A percentile compares a stretch with the other conserved stretches of the same genome.
phyloP scores from a whole-genome alignment of 2,888 invertebrate species.

The Meloe dianella region DNA sequence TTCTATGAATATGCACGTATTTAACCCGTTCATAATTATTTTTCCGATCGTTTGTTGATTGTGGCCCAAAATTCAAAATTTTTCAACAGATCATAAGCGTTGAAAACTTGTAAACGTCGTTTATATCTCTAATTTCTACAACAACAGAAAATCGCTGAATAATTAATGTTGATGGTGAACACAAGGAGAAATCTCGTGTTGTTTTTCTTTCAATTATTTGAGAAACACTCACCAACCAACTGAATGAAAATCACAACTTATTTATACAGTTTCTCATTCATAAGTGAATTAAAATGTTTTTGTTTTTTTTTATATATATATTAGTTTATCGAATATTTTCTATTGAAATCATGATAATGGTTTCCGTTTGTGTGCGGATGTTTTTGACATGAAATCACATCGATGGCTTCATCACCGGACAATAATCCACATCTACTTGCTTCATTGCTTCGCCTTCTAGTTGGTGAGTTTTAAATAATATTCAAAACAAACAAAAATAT shows the following conservation, averaged over 20 bases:
- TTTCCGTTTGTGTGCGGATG: constrained; percentile 24
- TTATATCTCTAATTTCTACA: not conserved
- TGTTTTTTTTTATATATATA: not conserved
- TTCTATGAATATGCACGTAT: no score
- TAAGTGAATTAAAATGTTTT: constrained; percentile 9
- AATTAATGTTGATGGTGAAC: not conserved
- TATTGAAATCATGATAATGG: constrained; percentile 17
- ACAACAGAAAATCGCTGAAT: not conserved
- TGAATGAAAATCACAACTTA: not conserved
- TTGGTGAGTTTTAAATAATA: constrained; percentile 62
- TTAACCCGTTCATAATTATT: no score
- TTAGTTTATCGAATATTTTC: not conserved
- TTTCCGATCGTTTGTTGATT: not conserved
- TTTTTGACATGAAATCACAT: constrained; percentile 47
- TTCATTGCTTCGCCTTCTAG: constrained; percentile 68
- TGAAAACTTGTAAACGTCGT: not conserved
- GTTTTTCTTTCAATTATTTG: not conserved
- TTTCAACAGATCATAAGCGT: not conserved
- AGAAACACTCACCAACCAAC: not conserved
- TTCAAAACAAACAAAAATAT: not conserved
- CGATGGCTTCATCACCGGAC: constrained; percentile 66
- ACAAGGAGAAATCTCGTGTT: not conserved
- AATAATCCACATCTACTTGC: constrained; percentile 64
- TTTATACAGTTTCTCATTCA: not conserved
- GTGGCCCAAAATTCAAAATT: not conserved